These are phyloP conservation scores for Acipenser oxyrinchus DNA, from an alignment of 2,797 vertebrate species.

Conservation along the genomic window DNA sequence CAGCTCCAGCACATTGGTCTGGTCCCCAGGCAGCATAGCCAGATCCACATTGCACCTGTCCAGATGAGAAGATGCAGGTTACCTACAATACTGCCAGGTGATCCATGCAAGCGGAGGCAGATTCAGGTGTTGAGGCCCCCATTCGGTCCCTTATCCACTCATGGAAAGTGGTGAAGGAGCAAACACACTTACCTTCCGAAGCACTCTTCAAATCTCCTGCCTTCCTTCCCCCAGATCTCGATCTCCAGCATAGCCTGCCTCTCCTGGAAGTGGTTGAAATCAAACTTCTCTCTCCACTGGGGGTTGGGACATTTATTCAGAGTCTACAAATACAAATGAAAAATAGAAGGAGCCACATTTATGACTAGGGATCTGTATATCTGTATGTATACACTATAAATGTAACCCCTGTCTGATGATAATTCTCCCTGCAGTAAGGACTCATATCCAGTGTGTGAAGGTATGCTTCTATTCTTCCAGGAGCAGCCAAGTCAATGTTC, in stretches of 20 bases:
- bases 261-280: slow-evolving; percentile 94
- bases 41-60: slow-evolving; percentile 80
- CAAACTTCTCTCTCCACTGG: slow-evolving; percentile 95
- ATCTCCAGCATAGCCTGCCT: slow-evolving; percentile 85
- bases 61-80: slow-evolving; percentile 13
- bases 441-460: too few species aligned
- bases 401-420: too few species aligned
- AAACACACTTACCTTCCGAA: slow-evolving; percentile 80
- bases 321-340: slow-evolving; percentile 52
- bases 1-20: slow-evolving; percentile 57
- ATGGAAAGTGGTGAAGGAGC: background rate
- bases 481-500: too few species aligned
- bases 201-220: slow-evolving; percentile 79
- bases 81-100: too few species aligned
- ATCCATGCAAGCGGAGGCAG: too few species aligned
- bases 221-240: slow-evolving; percentile 82
- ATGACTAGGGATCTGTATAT: too few species aligned
- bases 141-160: too few species aligned
- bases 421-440: too few species aligned
- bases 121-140: too few species aligned
- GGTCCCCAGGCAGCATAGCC: slow-evolving; percentile 54
- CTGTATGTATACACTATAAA: too few species aligned
- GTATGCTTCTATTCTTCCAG: too few species aligned
- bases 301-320: slow-evolving; percentile 88
- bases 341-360: slow-evolving; percentile 20